phyloP scores from a whole-genome alignment of 2,797 vertebrate species.

The Pseudotriccus pelzelni region DNA sequence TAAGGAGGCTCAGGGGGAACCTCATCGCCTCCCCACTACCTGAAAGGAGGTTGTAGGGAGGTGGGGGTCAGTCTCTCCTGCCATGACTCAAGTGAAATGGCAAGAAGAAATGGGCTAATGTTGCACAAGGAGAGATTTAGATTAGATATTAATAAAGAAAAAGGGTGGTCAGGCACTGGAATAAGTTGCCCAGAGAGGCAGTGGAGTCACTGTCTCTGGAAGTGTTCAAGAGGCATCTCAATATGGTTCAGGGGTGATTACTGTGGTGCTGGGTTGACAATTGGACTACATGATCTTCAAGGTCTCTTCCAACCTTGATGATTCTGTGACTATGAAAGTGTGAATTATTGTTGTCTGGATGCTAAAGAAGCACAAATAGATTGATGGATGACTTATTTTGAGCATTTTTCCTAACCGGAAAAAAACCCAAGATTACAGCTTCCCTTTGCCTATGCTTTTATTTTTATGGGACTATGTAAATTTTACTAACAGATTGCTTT shows the following conservation, averaged over 20 bases:
- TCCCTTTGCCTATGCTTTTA: background rate
- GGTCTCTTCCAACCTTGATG: background rate
- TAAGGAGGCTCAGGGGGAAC: background rate
- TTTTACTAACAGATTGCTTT: conserved; percentile 11
- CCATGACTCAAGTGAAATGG: background rate
- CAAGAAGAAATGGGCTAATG: background rate
- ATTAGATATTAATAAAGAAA: background rate
- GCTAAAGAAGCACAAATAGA: background rate
- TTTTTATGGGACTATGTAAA: background rate
- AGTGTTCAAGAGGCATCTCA: background rate
- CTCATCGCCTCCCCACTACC: background rate
- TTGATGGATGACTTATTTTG: background rate
- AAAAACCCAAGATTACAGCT: background rate
- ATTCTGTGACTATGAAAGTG: background rate
- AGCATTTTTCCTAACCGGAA: background rate
- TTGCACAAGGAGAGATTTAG: background rate
- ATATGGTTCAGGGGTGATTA: background rate
- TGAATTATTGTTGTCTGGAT: background rate
- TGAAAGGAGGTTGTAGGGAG: background rate
- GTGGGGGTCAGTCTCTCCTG: background rate
- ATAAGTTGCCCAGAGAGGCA: background rate
- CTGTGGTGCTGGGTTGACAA: background rate
- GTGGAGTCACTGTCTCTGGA: background rate
- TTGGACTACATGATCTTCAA: background rate
- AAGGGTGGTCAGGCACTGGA: background rate